Base-by-base conservation (phyloP, 2,888 invertebrate species). In the Gordius sp. region DNA sequence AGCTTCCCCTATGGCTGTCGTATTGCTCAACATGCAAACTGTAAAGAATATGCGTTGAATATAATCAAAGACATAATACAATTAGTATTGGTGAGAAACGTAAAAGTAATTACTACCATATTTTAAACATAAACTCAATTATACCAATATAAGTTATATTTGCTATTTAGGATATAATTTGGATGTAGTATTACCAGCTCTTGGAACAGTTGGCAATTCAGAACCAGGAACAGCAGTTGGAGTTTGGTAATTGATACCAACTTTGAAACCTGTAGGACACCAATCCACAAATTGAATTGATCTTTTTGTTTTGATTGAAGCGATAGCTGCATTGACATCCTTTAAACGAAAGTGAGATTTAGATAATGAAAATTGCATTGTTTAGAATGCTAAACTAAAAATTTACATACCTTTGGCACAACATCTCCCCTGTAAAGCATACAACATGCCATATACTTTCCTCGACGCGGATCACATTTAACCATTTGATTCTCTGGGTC, bases 301-400 rank as follows among this genome's bases (percentile, higher is more conserved):
- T 61, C 76, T 78, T 75, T 85, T 86, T 64, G 85, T 85, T 74
- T 87, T 87, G 75, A 87, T 86, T 67, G 82, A 81, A 1, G 84
- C 83, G 69, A 86, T 86, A 57, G 85, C 83, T n/a, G 84, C 83
- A 68, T 85, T 85, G 47, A 86, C 85, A 68, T 86, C 86, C 74
- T 71, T n/a, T n/a, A n/a, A n/a, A n/a, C n/a, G n/a, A n/a, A n/a
- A n/a, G n/a, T n/a, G n/a, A n/a, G n/a, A n/a, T n/a, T n/a, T n/a
- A n/a, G n/a, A n/a, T n/a, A n/a, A n/a, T n/a, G n/a, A n/a, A n/a
- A n/a, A n/a, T n/a, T n/a, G n/a, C n/a, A n/a, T n/a, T n/a, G n/a
- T n/a, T n/a, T n/a, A n/a, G n/a, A n/a, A n/a, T n/a, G n/a, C n/a
- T n/a, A n/a, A n/a, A n/a, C n/a, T n/a, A n/a, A n/a, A n/a, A n/a